Evolutionary conservation across 2,113 vertebrate species (phyloP).

Genomic region (Paramisgurnus dabryanus): DNA sequence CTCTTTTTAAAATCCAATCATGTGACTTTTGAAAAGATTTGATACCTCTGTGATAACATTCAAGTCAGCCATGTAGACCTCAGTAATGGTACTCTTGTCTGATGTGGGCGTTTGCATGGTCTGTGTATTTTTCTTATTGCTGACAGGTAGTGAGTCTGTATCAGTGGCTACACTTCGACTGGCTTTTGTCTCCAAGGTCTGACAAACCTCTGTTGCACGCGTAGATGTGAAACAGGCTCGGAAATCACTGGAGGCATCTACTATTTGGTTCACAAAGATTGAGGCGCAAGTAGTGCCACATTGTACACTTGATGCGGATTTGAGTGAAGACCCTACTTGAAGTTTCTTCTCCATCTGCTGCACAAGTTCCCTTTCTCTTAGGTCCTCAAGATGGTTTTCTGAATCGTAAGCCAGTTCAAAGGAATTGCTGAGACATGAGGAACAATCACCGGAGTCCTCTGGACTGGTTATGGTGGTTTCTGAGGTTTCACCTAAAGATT

Average conservation of each 20-base stretch:
- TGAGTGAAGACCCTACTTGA: conserved; percentile 20
- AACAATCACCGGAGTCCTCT: conserved; percentile 34
- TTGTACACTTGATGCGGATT: neutral
- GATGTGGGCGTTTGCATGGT: conserved; percentile 50
- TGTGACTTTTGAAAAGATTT: too few species aligned
- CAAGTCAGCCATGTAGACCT: conserved; percentile 68
- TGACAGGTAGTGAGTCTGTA: neutral
- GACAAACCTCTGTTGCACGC: conserved; percentile 35
- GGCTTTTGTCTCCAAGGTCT: conserved; percentile 21
- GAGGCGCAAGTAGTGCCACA: neutral
- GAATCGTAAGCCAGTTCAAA: conserved; percentile 18
- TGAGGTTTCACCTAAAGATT: neutral
- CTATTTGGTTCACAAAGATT: conserved; percentile 23
- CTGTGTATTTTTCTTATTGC: conserved; percentile 51
- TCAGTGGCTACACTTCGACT: conserved; percentile 32
- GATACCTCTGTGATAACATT: conserved; percentile 64
- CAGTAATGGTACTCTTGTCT: conserved; percentile 63
- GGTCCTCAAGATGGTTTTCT: conserved; percentile 12
- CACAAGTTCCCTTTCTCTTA: conserved; percentile 6
- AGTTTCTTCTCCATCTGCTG: conserved; percentile 12
- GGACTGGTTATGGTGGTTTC: neutral
- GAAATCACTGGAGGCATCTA: conserved; percentile 49
- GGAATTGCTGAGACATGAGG: conserved; percentile 8
- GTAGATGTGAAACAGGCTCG: conserved; percentile 51
- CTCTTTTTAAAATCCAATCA: neutral